Base-by-base conservation (phyloP, 2,888 invertebrate genomes). In the Nomada goodeniana region DNA sequence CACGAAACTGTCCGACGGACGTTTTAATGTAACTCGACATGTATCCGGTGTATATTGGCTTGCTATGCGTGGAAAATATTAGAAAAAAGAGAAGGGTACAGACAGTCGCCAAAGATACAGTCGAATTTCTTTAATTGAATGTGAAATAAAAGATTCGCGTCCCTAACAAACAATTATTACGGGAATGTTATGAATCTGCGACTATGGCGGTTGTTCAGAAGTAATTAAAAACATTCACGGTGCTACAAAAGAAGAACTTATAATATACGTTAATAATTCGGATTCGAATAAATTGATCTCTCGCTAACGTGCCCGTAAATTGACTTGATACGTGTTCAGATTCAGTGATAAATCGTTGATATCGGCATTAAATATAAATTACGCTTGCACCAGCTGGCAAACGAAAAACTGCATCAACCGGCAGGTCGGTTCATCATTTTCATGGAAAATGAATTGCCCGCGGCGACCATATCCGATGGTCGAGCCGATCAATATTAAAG, bases 401-500 rank as follows among this genome's bases (percentile, higher is more conserved):
- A 10, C 36, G n/a, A 42, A 42, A 42, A 47, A 11, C 26, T 47
- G 18, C n/a, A 26, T 7, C 23, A 26, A 13, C 3, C 50, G 29
- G 10, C 57, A 9, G 9, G n/a, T 47, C 15, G 4, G 5, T 36
- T 13, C 42, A 13, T 13, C 42, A 11, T 78, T 69, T 69, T 44
- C 18, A 2, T 23, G 42, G 23, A 55, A 64, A 64, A 36, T 26
- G 29, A 70, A 63, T 63, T 44, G 20, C 53, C 52, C 13, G 15
- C 18, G 23, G 5, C 23, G 5, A 78, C n/a, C 26, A 42, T 26
- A 29, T 10, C 26, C 18, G 68, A 59, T 44, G 20, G 11, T 18
- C 44, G 9, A 9, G 11, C 29, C 47, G 50, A 79, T 78, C 59
- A 42, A 70, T 78, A 79, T 65, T 77, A 59, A 74, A 77, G 73